These are phyloP conservation scores for Ambastaia sidthimunki DNA, from an alignment of 2,797 vertebrate species.

Conservation along the genomic window DNA sequence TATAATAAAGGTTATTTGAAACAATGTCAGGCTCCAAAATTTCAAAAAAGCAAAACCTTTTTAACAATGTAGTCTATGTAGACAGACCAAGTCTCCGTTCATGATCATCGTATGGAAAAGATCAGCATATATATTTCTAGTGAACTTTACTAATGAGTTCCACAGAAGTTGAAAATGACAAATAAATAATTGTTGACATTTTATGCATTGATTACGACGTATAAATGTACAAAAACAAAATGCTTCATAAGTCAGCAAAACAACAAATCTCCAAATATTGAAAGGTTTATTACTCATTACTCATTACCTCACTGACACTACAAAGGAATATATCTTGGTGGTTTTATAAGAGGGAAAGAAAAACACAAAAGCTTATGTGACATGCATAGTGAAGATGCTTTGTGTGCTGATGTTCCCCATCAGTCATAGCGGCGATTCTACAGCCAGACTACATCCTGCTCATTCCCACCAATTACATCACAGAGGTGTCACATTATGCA, in stretches of 20 bases:
- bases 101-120: too few species aligned
- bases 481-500: slow-evolving; percentile 35
- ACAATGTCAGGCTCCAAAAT: too few species aligned
- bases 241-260: not conserved
- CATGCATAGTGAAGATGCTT: slow-evolving; percentile 13
- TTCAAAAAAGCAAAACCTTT: too few species aligned
- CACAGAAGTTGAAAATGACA: too few species aligned
- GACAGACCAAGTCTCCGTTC: too few species aligned
- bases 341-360: not conserved
- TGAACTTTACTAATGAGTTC: too few species aligned
- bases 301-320: not conserved
- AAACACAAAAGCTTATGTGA: slow-evolving; percentile 9
- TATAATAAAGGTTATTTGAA: too few species aligned
- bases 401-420: slow-evolving; percentile 2
- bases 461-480: slow-evolving; percentile 46
- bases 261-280: slow-evolving; percentile 14
- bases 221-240: not conserved
- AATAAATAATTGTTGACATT: too few species aligned
- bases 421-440: slow-evolving; percentile 33
- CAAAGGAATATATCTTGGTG: not conserved
- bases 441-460: slow-evolving; percentile 13
- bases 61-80: too few species aligned
- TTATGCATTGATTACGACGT: too few species aligned
- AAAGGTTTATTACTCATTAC: slow-evolving; percentile 28
- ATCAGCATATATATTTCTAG: too few species aligned